A percentile compares a stretch with the other conserved stretches of the same genome.
Evolutionary conservation across 1,140 invertebrate species (phyloP).

Genomic region (Paramacrobiotus metropolitanus): DNA sequence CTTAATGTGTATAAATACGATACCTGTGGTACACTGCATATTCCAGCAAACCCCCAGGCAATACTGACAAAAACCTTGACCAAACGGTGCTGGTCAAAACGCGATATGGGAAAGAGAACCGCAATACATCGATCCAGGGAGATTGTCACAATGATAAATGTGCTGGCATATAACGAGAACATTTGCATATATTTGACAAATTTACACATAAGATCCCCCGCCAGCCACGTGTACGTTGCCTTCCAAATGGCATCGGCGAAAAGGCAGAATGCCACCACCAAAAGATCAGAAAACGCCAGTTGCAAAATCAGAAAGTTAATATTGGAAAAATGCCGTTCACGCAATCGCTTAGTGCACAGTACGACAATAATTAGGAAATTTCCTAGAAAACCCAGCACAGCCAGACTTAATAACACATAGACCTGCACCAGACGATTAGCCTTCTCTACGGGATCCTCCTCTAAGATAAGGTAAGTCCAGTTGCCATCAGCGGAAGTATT

Average conservation of each 20-base stretch:
- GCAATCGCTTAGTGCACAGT: neutral
- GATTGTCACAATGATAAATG: constrained; percentile 53
- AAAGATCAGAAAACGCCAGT: neutral
- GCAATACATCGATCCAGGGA: constrained; percentile 50
- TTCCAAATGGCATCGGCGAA: constrained; percentile 2
- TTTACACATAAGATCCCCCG: neutral
- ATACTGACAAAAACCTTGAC: constrained; percentile 16
- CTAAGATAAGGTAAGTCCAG: neutral
- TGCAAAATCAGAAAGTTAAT: constrained; percentile 1
- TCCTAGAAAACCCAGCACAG: neutral
- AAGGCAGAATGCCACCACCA: neutral
- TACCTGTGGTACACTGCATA: constrained; percentile 59
- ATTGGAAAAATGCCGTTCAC: neutral
- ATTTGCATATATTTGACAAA: constrained; percentile 2
- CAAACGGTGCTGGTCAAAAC: constrained; percentile 12
- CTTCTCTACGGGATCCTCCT: neutral
- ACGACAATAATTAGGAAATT: neutral
- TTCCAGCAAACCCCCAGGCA: constrained; percentile 39
- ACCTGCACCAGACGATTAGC: neutral
- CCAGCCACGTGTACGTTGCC: neutral
- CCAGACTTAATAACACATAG: neutral
- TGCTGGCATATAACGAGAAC: constrained; percentile 54
- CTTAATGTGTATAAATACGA: neutral
- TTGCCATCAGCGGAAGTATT: neutral
- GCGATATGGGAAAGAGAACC: constrained; percentile 51